A percentile compares a stretch with the other conserved stretches of the same genome.
Conservation (phyloP, 2,113 vertebrate species). For the Seriola aureovittata region DNA sequence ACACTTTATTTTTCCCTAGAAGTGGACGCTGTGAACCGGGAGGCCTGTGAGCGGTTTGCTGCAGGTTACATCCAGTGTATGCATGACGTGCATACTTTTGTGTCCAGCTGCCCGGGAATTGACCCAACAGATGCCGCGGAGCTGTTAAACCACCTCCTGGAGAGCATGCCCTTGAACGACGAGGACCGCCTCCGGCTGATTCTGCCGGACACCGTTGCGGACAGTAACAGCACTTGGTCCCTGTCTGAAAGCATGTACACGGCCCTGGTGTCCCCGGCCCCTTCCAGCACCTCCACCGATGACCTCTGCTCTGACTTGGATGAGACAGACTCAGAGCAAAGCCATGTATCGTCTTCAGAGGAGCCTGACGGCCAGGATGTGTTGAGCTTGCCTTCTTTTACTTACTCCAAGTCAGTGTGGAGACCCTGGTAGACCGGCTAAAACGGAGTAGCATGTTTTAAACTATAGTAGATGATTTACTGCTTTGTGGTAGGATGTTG, state of each 20-base stretch:
- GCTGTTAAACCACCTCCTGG: constrained; percentile 94
- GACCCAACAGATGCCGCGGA: constrained; percentile 90
- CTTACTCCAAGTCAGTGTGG: constrained; percentile 88
- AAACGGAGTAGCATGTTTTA: constrained; percentile 7
- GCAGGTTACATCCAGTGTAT: constrained; percentile 98
- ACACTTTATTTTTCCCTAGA: constrained; percentile 75
- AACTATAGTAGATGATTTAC: not conserved
- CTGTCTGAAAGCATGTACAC: constrained; percentile 45
- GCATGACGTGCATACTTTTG: constrained; percentile 97
- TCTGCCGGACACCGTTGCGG: constrained; percentile 82
- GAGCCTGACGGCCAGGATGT: constrained; percentile 76
- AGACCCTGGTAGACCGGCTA: constrained; percentile 91
- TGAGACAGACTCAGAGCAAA: constrained; percentile 87
- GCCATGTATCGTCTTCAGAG: constrained; percentile 79
- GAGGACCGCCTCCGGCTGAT: constrained; percentile 87
- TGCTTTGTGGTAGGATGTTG: constrained; percentile 44
- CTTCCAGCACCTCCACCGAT: constrained; percentile 80
- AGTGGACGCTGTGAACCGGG: constrained; percentile 86
- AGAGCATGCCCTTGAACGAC: constrained; percentile 92
- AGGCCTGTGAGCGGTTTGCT: constrained; percentile 93
- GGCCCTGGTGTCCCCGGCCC: constrained; percentile 66
- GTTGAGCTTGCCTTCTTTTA: constrained; percentile 61
- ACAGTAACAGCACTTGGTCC: constrained; percentile 64
- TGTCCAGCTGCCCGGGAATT: constrained; percentile 92
- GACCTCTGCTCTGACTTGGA: constrained; percentile 91